These are phyloP conservation scores for Myathropa florea DNA, from an alignment of 2,888 invertebrate species.

Conservation along the genomic window DNA sequence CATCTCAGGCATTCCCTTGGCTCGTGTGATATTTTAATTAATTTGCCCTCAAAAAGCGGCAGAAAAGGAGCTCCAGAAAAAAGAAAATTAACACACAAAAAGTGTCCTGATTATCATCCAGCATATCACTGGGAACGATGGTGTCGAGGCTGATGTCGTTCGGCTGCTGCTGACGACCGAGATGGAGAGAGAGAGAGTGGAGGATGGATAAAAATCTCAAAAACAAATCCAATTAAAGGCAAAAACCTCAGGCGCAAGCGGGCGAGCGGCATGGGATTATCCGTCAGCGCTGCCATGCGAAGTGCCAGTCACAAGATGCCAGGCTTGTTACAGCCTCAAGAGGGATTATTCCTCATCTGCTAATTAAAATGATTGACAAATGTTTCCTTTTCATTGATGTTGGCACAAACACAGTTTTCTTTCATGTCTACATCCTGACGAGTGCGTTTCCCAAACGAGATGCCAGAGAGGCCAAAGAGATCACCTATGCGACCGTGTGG, in stretches of 20 bases:
- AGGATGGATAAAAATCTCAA: slow-evolving; percentile 64
- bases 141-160: slow-evolving; percentile 45
- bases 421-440: slow-evolving; percentile 63
- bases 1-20: slow-evolving; percentile 13
- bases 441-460: slow-evolving; percentile 22
- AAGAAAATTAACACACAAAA: not conserved
- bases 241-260: slow-evolving; percentile 3
- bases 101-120: slow-evolving; percentile 47
- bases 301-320: slow-evolving; percentile 24
- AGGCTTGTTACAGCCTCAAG: slow-evolving; percentile 49
- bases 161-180: not conserved
- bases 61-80: not conserved
- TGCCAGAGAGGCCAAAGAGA: not conserved
- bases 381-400: slow-evolving; percentile 72
- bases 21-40: slow-evolving; percentile 66
- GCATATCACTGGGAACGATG: slow-evolving; percentile 19
- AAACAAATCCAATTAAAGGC: slow-evolving; percentile 66
- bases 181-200: not conserved
- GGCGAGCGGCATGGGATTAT: slow-evolving; percentile 32
- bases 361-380: slow-evolving; percentile 73
- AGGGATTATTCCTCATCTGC: slow-evolving; percentile 69
- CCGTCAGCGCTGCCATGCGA: slow-evolving; percentile 53
- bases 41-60: slow-evolving; percentile 32
- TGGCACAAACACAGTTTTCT: slow-evolving; percentile 69
- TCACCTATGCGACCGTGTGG: slow-evolving; percentile 24